Conservation (phyloP, 2,797 vertebrate species). For the Triplophysa yarkandensis region DNA sequence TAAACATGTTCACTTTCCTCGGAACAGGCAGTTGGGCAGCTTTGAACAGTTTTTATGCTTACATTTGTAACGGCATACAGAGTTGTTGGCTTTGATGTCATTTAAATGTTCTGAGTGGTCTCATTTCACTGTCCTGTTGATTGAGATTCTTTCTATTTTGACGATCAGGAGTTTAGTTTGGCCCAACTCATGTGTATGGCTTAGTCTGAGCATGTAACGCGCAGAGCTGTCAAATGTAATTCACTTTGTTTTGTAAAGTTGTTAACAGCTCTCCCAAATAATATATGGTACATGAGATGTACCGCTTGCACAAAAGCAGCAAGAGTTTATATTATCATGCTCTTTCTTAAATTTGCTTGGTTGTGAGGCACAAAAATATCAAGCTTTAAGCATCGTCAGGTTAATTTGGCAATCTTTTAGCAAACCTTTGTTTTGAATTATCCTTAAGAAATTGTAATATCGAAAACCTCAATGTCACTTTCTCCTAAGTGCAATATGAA, state of each 20-base stretch:
- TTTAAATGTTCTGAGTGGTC: conserved; percentile 25
- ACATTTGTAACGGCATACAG: conserved; percentile 10
- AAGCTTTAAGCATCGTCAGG: conserved; percentile 44
- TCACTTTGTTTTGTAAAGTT: conserved; percentile 1
- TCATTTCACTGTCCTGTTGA: conserved; percentile 6
- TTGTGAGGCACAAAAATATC: conserved; percentile 13
- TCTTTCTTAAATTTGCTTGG: conserved; percentile 11
- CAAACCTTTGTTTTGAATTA: conserved; percentile 1
- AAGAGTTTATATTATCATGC: conserved; percentile 5
- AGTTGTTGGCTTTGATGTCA: conserved; percentile 7
- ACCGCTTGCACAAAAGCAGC: conserved; percentile 38
- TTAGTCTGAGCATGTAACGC: conserved; percentile 7
- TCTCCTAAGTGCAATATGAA: conserved; percentile 63
- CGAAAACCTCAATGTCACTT: conserved; percentile 46
- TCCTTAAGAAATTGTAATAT: conserved; percentile 56
- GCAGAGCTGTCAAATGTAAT: conserved; percentile 9
- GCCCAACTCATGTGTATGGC: neutral
- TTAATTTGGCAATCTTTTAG: conserved; percentile 26
- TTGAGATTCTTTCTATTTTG: conserved; percentile 2
- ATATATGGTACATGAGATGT: conserved; percentile 17
- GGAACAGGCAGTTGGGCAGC: conserved; percentile 58
- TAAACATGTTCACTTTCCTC: conserved; percentile 41
- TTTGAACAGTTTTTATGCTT: conserved; percentile 47
- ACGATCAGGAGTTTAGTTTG: conserved; percentile 2
- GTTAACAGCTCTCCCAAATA: conserved; percentile 32